phyloP scores from a whole-genome alignment of 2,797 vertebrate species.

The Taeniopygia guttata region DNA sequence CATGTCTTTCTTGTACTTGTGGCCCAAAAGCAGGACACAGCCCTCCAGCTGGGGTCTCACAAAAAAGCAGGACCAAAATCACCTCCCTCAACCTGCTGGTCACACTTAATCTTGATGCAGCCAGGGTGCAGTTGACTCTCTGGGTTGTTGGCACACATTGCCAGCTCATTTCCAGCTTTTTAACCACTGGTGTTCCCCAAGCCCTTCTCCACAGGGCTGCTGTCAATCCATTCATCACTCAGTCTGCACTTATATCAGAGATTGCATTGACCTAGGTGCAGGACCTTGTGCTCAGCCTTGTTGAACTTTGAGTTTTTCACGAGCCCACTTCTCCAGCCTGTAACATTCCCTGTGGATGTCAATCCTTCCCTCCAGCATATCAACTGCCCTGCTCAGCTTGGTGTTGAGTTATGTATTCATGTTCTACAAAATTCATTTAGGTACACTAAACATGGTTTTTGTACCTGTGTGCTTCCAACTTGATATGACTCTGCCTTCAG shows the following conservation, averaged over 20 bases:
- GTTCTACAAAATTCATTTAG: background rate
- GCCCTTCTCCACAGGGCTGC: background rate
- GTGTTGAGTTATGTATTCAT: background rate
- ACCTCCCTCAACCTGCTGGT: background rate
- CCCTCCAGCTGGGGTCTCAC: background rate
- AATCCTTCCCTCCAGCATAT: background rate
- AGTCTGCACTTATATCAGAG: background rate
- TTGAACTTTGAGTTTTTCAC: background rate
- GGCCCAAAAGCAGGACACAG: background rate
- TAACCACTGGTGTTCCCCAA: background rate
- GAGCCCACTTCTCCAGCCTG: background rate
- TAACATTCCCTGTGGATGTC: background rate
- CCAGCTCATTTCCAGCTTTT: background rate
- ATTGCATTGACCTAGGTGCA: rapidly evolving
- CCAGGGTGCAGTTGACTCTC: background rate
- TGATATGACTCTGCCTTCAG: background rate
- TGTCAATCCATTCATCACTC: background rate
- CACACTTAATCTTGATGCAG: background rate
- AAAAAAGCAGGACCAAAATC: background rate
- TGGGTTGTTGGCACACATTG: rapidly evolving
- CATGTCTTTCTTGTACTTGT: no score
- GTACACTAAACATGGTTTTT: background rate
- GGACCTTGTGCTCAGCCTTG: background rate
- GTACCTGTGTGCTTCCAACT: background rate
- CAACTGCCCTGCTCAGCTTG: background rate